Evolutionary conservation across 2,888 invertebrate genomes (phyloP).

Genomic region (Nephrotoma appendiculata): DNA sequence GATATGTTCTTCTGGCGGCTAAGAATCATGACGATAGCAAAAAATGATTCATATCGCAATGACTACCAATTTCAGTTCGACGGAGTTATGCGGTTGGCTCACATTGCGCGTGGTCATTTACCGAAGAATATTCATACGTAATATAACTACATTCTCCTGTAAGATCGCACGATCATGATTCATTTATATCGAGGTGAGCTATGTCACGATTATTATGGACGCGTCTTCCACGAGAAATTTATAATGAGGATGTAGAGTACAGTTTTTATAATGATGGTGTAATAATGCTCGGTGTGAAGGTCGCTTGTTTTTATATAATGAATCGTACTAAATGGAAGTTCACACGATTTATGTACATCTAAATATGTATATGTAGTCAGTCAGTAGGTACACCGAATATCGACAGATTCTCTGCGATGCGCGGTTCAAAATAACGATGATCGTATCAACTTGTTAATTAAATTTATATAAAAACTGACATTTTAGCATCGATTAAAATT

Average conservation of each 20-base stretch:
- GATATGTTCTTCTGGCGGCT: not conserved
- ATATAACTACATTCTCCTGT: not conserved
- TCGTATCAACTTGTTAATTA: too few species aligned
- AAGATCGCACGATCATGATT: not conserved
- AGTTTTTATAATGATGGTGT: not conserved
- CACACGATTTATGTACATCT: not conserved
- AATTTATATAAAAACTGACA: too few species aligned
- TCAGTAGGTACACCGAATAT: too few species aligned
- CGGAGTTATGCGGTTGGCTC: not conserved
- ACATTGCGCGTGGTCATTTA: not conserved
- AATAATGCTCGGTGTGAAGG: not conserved
- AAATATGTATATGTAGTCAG: too few species aligned
- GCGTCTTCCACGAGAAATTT: not conserved
- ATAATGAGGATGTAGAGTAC: not conserved
- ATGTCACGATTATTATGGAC: not conserved
- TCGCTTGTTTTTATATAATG: not conserved
- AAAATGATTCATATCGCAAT: not conserved
- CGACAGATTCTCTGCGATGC: too few species aligned
- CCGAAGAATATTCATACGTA: not conserved
- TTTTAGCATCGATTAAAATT: too few species aligned
- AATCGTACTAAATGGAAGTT: not conserved
- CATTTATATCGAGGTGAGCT: not conserved
- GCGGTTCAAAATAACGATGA: too few species aligned
- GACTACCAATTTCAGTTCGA: not conserved
- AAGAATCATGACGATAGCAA: not conserved